Evolutionary conservation across 37 sponge, comb jelly and placozoan species (phyloP).

Genomic region (Aphrocallistes beatrix): DNA sequence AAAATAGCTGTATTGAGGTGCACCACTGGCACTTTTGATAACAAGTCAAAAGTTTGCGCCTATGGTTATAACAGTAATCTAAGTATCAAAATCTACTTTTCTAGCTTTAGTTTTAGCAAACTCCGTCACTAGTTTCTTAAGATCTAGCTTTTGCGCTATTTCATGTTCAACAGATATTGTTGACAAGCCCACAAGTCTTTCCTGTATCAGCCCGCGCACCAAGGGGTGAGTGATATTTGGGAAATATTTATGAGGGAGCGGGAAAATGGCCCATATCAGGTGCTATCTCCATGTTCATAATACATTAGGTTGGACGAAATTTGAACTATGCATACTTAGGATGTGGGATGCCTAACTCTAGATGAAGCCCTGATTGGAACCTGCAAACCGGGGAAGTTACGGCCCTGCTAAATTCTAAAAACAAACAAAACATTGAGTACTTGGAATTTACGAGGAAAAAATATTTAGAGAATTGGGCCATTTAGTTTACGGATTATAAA

Average conservation of each 20-base stretch:
- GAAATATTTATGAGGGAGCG: not conserved
- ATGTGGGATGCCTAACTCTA: not conserved
- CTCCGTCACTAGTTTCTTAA: too few species aligned
- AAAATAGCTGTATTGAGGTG: too few species aligned
- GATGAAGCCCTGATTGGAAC: not conserved
- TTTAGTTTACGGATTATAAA: conserved; percentile 17
- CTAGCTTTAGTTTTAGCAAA: too few species aligned
- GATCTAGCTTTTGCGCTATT: too few species aligned
- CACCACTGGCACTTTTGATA: too few species aligned
- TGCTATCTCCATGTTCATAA: too few species aligned
- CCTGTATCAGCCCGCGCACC: not conserved
- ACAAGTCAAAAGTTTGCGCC: too few species aligned
- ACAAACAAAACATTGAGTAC: conserved; percentile 15
- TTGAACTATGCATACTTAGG: not conserved
- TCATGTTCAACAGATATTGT: too few species aligned
- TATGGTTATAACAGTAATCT: too few species aligned
- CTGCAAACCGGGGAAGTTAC: not conserved
- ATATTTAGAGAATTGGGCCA: conserved; percentile 14
- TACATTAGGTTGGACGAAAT: not conserved
- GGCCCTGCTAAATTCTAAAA: conserved; percentile 9
- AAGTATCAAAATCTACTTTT: too few species aligned
- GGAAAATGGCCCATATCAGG: not conserved
- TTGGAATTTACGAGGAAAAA: conserved; percentile 16
- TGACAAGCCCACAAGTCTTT: too few species aligned
- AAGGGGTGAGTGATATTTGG: not conserved